Percentiles rank a stretch among this genome's conserved stretches.
Conservation (phyloP, 2,113 vertebrate species). For the Anser cygnoides region DNA sequence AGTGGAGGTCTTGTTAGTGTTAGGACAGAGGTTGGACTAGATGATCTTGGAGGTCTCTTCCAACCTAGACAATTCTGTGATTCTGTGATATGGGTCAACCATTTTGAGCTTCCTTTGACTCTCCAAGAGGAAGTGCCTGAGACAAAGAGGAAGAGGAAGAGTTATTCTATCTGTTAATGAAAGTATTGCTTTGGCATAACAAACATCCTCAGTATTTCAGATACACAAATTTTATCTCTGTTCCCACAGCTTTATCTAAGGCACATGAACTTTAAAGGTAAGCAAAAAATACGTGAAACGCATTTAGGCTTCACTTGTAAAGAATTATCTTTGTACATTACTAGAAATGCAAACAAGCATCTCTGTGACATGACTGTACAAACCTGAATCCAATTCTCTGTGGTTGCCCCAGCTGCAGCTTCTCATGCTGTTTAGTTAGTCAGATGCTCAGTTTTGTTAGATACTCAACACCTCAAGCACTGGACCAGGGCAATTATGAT, state of each 20-base stretch:
- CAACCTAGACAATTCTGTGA: too few relatives aligned
- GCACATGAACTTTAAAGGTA: background rate
- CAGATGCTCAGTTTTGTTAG: background rate
- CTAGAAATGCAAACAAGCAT: background rate
- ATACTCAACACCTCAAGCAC: background rate
- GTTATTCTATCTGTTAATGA: background rate
- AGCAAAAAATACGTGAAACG: background rate
- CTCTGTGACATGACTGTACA: background rate
- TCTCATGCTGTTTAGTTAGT: background rate
- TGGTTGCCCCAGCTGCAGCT: background rate
- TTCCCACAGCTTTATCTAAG: background rate
- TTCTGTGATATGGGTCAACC: background rate
- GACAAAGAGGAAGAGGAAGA: background rate
- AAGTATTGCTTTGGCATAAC: background rate
- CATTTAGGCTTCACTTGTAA: background rate
- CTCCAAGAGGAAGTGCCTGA: background rate
- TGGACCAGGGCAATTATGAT: rapidly evolving
- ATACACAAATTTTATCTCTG: background rate
- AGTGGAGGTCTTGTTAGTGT: too few relatives aligned
- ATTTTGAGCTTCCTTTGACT: background rate
- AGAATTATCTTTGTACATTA: background rate
- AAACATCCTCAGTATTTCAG: background rate
- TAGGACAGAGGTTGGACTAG: too few relatives aligned
- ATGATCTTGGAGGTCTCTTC: too few relatives aligned
- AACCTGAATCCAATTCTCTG: background rate